Percentiles rank a stretch among this genome's conserved stretches.
These are phyloP conservation scores for Nasonovia ribisnigri DNA, from an alignment of 2,888 invertebrate genomes.

Conservation along the genomic window DNA sequence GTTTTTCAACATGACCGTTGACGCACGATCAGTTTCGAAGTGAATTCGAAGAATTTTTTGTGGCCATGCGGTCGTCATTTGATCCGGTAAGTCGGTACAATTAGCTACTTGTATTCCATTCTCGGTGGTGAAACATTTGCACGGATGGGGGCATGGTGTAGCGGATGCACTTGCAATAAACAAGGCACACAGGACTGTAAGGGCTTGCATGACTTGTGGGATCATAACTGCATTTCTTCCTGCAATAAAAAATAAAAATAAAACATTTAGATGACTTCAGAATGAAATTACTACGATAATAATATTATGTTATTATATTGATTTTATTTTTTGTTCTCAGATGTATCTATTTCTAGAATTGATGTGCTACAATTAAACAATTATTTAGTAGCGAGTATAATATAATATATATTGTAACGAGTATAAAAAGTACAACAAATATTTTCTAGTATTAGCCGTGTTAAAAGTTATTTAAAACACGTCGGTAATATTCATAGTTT, in stretches of 20 bases:
- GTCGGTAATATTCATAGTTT: background rate
- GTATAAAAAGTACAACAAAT: background rate
- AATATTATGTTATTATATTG: background rate
- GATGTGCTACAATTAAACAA: background rate
- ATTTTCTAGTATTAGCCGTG: background rate
- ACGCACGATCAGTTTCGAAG: background rate
- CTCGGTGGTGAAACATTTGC: conserved; percentile 54
- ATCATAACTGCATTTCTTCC: conserved; percentile 62
- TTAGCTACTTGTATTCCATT: conserved; percentile 55
- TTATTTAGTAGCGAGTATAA: background rate
- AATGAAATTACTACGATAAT: background rate
- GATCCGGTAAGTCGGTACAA: conserved; percentile 55
- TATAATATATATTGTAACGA: background rate
- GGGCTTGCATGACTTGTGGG: conserved; percentile 30
- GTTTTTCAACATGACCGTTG: conserved; percentile 57
- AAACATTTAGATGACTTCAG: conserved; percentile 7
- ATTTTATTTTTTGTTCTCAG: background rate
- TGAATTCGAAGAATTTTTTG: conserved; percentile 36
- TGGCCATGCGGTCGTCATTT: conserved; percentile 42
- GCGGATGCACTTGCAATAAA: background rate
- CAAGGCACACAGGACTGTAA: conserved; percentile 29
- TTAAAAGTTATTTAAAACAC: background rate
- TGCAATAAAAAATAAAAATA: conserved; percentile 31
- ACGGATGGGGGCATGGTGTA: conserved; percentile 51
- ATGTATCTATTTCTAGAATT: background rate